Evolutionary conservation across 2,888 invertebrate genomes (phyloP).

Genomic region (Cyaniris semiargus): DNA sequence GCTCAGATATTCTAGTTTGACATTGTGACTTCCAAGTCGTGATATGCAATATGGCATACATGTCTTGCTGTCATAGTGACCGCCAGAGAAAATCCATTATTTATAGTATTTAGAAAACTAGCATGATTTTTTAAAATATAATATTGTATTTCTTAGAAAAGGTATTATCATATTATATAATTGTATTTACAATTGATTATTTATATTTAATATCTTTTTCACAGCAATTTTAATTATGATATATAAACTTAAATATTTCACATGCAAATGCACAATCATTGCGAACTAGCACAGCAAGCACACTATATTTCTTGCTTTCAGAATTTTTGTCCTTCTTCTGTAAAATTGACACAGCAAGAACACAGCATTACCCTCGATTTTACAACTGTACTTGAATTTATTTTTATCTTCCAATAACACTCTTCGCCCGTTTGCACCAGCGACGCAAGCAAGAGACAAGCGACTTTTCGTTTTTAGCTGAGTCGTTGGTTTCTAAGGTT

Average conservation of each 20-base stretch:
- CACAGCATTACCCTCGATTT: background rate
- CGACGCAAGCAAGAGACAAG: background rate
- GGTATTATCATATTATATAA: background rate
- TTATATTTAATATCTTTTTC: background rate
- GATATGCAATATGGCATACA: background rate
- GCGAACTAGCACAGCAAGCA: conserved; percentile 11
- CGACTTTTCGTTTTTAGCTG: background rate
- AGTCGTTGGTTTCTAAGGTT: background rate
- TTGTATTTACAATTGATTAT: background rate
- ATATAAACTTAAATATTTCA: background rate
- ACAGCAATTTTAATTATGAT: background rate
- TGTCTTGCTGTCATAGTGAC: background rate
- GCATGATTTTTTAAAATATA: background rate
- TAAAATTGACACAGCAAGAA: background rate
- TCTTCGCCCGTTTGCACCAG: background rate
- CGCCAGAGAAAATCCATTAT: background rate
- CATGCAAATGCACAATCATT: conserved; percentile 14
- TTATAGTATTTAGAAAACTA: background rate
- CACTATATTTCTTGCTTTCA: conserved; percentile 5
- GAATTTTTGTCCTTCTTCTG: background rate
- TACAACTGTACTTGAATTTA: background rate
- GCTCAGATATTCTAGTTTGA: background rate
- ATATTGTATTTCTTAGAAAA: background rate
- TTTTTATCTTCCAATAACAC: background rate
- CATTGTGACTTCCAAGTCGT: background rate